Evolutionary conservation across 2,113 vertebrate species (phyloP).

Genomic region (Sinocyclocheilus anshuiensis): DNA sequence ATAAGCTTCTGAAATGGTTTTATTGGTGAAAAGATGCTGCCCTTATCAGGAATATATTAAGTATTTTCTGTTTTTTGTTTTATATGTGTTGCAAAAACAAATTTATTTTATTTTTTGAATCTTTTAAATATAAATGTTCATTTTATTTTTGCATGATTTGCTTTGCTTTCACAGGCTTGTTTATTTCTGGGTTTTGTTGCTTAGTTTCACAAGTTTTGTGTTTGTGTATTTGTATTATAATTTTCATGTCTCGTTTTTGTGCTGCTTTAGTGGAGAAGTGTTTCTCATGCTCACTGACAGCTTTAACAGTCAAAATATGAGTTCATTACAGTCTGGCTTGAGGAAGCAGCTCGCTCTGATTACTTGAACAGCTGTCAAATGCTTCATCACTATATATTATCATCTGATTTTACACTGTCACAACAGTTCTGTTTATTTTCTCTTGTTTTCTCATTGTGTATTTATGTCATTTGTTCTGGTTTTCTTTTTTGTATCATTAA

Average conservation of each 20-base stretch:
- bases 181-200: neutral
- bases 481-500: slow-evolving; percentile 48
- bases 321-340: neutral
- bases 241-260: slow-evolving; percentile 1
- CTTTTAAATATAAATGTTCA: neutral
- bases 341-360: neutral
- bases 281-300: neutral
- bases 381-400: slow-evolving; percentile 1
- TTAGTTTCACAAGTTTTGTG: neutral
- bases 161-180: neutral
- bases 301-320: neutral
- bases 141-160: slow-evolving; percentile 3
- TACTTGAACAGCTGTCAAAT: slow-evolving; percentile 41
- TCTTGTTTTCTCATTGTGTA: slow-evolving; percentile 27
- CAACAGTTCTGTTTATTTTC: neutral
- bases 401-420: neutral
- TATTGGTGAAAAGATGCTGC: neutral
- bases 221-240: neutral
- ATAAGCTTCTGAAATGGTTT: neutral
- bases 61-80: neutral
- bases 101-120: too few species aligned
- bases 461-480: slow-evolving; percentile 24
- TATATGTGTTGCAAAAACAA: too few species aligned
- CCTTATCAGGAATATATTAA: neutral
- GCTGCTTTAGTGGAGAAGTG: slow-evolving; percentile 2